Conservation (phyloP, 2,888 invertebrate genomes). For the Ophioninae sp. region DNA sequence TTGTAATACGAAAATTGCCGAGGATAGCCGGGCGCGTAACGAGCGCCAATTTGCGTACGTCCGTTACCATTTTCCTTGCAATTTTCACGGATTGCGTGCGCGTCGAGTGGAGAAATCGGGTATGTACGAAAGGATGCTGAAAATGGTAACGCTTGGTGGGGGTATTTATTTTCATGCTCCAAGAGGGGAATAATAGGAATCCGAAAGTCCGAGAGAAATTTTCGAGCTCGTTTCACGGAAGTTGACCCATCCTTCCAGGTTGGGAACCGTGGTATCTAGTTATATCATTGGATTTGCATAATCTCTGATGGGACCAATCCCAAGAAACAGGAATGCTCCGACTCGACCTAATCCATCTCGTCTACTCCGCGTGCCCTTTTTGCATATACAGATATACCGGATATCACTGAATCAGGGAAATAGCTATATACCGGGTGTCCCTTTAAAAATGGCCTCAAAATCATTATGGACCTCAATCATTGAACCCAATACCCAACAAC, state of each 20-base stretch:
- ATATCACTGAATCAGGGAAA: too few species aligned
- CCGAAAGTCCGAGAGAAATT: slow-evolving; percentile 34
- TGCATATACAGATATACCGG: background rate
- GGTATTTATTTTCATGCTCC: slow-evolving; percentile 7
- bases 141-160: background rate
- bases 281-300: slow-evolving; percentile 65
- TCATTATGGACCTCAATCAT: too few species aligned
- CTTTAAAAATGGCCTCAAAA: background rate
- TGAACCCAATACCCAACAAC: too few species aligned
- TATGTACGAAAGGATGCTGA: slow-evolving; percentile 5
- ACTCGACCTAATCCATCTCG: slow-evolving; percentile 57
- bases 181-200: background rate
- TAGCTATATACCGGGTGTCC: background rate
- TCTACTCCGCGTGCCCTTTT: slow-evolving; percentile 24
- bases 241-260: slow-evolving; percentile 52
- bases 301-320: slow-evolving; percentile 63
- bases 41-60: slow-evolving; percentile 51
- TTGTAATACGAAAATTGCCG: slow-evolving; percentile 32
- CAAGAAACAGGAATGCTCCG: slow-evolving; percentile 66
- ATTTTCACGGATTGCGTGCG: slow-evolving; percentile 42
- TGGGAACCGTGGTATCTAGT: slow-evolving; percentile 51
- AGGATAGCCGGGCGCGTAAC: slow-evolving; percentile 37
- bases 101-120: slow-evolving; percentile 9
- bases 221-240: slow-evolving; percentile 31
- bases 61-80: slow-evolving; percentile 25